Evolutionary conservation across 2,113 vertebrate genomes (phyloP).

Genomic region (Lepisosteus oculatus): DNA sequence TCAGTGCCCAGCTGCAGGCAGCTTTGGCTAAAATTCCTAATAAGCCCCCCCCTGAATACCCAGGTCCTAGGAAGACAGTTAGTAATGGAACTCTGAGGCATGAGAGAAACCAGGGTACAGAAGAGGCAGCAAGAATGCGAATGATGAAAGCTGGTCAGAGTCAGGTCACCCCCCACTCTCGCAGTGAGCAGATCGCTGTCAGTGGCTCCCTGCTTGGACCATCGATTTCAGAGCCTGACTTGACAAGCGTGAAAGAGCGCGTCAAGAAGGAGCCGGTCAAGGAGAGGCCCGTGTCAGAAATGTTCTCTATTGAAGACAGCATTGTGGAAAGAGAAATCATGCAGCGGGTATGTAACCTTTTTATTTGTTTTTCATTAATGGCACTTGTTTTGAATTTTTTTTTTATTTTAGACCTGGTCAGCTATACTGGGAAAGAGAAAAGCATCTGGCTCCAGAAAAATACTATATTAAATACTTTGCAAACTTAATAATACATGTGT

Average conservation of each 20-base stretch:
- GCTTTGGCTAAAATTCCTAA: constrained; percentile 91
- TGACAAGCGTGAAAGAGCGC: constrained; percentile 92
- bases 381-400: no score
- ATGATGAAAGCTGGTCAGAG: constrained; percentile 57
- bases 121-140: constrained; percentile 54
- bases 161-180: constrained; percentile 69
- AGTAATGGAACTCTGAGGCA: constrained; percentile 72
- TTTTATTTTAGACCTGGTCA: no score
- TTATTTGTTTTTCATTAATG: no score
- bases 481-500: no score
- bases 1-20: constrained; percentile 87
- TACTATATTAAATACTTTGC: no score
- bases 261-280: constrained; percentile 91
- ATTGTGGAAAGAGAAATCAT: constrained; percentile 94
- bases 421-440: no score
- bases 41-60: constrained; percentile 93
- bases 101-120: constrained; percentile 60
- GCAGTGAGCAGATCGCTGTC: constrained; percentile 73
- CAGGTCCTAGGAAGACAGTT: constrained; percentile 76
- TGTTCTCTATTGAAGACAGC: constrained; percentile 95
- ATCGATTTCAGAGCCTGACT: constrained; percentile 91
- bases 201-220: constrained; percentile 84
- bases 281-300: constrained; percentile 93
- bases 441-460: no score
- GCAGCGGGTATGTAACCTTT: constrained; percentile 74